Evolutionary conservation across 2,888 invertebrate species (phyloP).

Genomic region (Galerucella pusilla): DNA sequence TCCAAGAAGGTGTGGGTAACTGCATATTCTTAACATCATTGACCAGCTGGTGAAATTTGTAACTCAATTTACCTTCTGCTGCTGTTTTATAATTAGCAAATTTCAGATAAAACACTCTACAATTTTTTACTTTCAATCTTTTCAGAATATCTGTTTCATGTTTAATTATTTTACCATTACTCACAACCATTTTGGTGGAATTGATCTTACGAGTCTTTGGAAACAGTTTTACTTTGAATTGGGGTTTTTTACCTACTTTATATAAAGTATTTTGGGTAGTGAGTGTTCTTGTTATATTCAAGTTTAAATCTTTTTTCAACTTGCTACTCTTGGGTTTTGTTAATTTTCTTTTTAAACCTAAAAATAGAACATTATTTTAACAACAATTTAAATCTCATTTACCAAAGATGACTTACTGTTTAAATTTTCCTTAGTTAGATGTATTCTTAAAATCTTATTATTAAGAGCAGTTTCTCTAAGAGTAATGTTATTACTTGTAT

Average conservation of each 20-base stretch:
- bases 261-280: constrained; percentile 33
- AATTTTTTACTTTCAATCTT: constrained; percentile 22
- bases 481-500: constrained; percentile 39
- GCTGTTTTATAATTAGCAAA: constrained; percentile 34
- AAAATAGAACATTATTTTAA: constrained; percentile 15
- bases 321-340: constrained; percentile 22
- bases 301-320: constrained; percentile 9
- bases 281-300: constrained; percentile 22
- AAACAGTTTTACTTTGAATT: constrained; percentile 29
- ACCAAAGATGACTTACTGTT: constrained; percentile 37
- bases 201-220: neutral
- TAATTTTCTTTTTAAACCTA: constrained; percentile 38
- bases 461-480: constrained; percentile 45
- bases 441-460: constrained; percentile 46
- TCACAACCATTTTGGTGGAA: constrained; percentile 25
- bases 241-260: constrained; percentile 20
- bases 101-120: constrained; percentile 46
- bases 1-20: constrained; percentile 53
- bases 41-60: constrained; percentile 52
- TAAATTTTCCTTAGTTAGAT: constrained; percentile 42
- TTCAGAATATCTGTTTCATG: constrained; percentile 24
- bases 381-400: constrained; percentile 1
- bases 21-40: constrained; percentile 55
- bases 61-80: constrained; percentile 46
- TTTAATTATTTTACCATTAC: constrained; percentile 30